Percentiles rank a stretch among this genome's conserved stretches.
Conservation (phyloP, 2,888 invertebrate genomes). For the Mythimna vitellina region DNA sequence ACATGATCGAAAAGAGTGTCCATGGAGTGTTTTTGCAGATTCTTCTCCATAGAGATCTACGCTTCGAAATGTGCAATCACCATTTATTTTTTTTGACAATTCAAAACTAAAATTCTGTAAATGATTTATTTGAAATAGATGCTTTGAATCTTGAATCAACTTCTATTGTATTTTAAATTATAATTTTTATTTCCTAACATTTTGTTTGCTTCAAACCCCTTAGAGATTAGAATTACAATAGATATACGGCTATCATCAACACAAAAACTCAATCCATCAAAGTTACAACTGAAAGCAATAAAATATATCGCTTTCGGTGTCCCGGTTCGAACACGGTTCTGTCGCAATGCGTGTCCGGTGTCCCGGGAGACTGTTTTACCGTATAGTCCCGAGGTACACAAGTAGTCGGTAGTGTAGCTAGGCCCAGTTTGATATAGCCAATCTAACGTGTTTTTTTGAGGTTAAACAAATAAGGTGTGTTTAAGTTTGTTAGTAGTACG, state of each 20-base stretch:
- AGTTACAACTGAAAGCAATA: conserved; percentile 32
- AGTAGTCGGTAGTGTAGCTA: conserved; percentile 37
- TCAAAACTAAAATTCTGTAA: no score
- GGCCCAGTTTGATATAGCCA: conserved; percentile 40
- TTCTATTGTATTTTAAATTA: not conserved
- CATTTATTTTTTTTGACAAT: no score
- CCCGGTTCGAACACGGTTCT: conserved; percentile 57
- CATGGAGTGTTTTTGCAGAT: no score
- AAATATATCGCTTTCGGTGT: conserved; percentile 43
- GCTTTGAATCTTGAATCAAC: no score
- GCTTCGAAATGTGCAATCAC: no score
- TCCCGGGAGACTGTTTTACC: conserved; percentile 68
- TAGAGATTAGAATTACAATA: not conserved
- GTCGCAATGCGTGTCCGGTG: conserved; percentile 74
- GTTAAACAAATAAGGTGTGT: conserved; percentile 15
- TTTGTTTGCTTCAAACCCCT: not conserved
- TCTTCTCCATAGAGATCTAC: no score
- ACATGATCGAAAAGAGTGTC: no score
- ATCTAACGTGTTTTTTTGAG: conserved; percentile 25
- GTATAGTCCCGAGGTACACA: conserved; percentile 55
- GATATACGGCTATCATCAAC: conserved; percentile 6
- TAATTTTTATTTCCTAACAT: not conserved
- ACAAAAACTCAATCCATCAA: conserved; percentile 47
- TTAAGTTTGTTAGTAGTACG: conserved; percentile 9
- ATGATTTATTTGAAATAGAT: no score